These are phyloP conservation scores for Calliphora vomitoria DNA, from an alignment of 2,888 invertebrate species.

Conservation along the genomic window DNA sequence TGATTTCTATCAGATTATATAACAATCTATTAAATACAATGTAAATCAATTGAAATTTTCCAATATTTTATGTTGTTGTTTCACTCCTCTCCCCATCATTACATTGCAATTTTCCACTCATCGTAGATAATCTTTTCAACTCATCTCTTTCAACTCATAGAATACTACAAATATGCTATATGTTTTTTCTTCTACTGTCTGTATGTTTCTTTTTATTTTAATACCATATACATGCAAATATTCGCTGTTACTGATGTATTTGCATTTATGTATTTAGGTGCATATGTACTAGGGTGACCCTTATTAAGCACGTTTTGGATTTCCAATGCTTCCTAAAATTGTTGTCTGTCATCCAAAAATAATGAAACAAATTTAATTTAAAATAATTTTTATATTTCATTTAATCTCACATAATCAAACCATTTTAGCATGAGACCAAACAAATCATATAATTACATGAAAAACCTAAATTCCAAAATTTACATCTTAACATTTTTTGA, in stretches of 20 bases:
- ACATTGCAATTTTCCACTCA: conserved; percentile 61
- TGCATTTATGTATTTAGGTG: neutral
- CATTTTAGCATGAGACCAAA: too few relatives aligned
- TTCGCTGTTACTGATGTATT: neutral
- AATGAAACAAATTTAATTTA: too few relatives aligned
- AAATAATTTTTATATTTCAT: too few relatives aligned
- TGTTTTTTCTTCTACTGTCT: neutral
- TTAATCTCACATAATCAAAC: too few relatives aligned
- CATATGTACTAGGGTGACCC: too few relatives aligned
- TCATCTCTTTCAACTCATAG: conserved; percentile 47
- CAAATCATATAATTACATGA: too few relatives aligned
- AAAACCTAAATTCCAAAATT: too few relatives aligned
- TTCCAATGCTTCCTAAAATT: too few relatives aligned
- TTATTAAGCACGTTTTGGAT: too few relatives aligned
- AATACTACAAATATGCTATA: neutral
- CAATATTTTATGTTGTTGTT: conserved; percentile 39
- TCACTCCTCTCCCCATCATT: neutral
- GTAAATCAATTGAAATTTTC: conserved; percentile 57
- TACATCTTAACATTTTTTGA: too few relatives aligned
- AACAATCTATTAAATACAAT: conserved; percentile 46
- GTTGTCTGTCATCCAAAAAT: too few relatives aligned
- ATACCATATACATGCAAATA: neutral
- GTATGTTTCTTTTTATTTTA: neutral
- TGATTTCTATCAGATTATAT: conserved; percentile 61
- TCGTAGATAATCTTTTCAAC: conserved; percentile 67